Base-by-base conservation (phyloP, 2,113 vertebrate genomes). In the Phalacrocorax brasilianus region DNA sequence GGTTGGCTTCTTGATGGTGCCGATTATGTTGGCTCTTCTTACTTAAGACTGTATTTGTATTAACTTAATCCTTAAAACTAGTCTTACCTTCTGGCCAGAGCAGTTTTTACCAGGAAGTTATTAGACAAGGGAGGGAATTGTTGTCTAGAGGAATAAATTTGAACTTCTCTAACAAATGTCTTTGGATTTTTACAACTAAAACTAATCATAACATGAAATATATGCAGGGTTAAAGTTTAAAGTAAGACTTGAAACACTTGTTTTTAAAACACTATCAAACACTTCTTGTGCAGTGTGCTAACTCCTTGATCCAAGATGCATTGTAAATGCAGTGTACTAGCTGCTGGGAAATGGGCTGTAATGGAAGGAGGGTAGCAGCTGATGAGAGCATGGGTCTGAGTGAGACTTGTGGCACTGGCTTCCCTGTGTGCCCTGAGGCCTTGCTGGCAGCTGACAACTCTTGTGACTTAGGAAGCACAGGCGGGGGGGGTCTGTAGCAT, bases 311-410 rank as follows among this genome's bases (percentile, higher is more conserved):
- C 18, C 18, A 30, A 55, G 42, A 15, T 44, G 3, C 2, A 1
- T 24, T 70, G 26, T n/a, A 7, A 49, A 32, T 18, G 49, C 32
- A 9, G 0, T 1, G 26, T 23, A 1, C 3, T 21, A 21, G 19
- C 38, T 59, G 28, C 59, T 73, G 80, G 73, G 53, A 19, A 9
- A 1, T 0, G 4, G 16, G 4, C 58, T 61, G 2, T 32, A 5
- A 5, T 1, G 11, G 53, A 33, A 45, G 42, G 50, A 52, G 73
- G 32, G 23, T 7, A 0, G 35, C 56, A 62, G 26, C 19, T 33
- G 15, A 42, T 30, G 61, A 12, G 14, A 22, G 16, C 0, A 1
- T n/a, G 21, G 27, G 26, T 21, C 35, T 45, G 49, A 35, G 38
- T 4, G 18, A 26, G 22, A 21, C 9, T 56, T n/a, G 35, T 74